Conservation (phyloP, 2,797 vertebrate species). For the Xenentodon cancila region DNA sequence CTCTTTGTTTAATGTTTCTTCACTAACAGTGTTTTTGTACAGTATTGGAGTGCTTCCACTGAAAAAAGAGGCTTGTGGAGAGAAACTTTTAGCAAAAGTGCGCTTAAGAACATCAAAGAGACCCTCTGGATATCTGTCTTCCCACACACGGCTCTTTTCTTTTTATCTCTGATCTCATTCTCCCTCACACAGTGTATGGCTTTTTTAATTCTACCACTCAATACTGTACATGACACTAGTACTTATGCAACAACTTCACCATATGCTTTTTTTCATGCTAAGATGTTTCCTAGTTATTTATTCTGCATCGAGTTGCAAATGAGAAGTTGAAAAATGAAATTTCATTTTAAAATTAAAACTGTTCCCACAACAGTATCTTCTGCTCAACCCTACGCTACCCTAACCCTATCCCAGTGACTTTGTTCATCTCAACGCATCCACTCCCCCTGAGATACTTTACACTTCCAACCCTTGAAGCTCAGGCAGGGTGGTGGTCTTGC, state of each 20-base stretch:
- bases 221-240: constrained; percentile 28
- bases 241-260: constrained; percentile 7
- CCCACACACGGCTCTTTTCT: constrained; percentile 51
- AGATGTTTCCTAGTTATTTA: constrained; percentile 39
- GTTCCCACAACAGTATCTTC: too few species aligned
- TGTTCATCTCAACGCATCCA: too few species aligned
- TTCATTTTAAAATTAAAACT: constrained; percentile 18
- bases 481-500: too few species aligned
- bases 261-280: constrained; percentile 10
- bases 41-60: constrained; percentile 47
- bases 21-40: constrained; percentile 30
- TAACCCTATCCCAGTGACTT: too few species aligned
- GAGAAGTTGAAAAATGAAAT: constrained; percentile 42
- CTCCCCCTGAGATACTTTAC: too few species aligned
- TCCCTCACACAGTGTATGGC: constrained; percentile 25
- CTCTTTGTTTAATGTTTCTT: constrained; percentile 44
- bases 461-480: too few species aligned
- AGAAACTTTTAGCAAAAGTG: constrained; percentile 51
- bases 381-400: too few species aligned
- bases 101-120: constrained; percentile 59
- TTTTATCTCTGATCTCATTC: constrained; percentile 52
- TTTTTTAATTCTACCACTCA: neutral
- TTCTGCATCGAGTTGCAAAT: constrained; percentile 38
- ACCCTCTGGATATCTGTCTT: constrained; percentile 40
- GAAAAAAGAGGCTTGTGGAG: constrained; percentile 45